Conservation (phyloP, 2,888 invertebrate genomes). For the Bembecia ichneumoniformis region DNA sequence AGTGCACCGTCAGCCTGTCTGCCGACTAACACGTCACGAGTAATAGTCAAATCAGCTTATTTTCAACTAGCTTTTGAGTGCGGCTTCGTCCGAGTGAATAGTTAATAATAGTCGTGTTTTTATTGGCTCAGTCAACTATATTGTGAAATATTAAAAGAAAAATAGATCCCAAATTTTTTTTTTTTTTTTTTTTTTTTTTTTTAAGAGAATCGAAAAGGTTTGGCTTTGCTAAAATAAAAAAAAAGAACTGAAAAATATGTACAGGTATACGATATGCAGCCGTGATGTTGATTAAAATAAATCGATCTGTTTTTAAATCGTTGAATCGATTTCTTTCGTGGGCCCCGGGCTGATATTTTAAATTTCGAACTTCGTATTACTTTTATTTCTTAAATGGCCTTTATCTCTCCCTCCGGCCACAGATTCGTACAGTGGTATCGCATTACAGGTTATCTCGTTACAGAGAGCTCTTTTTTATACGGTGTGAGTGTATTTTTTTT, state of each 20-base stretch:
- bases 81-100: too few relatives aligned
- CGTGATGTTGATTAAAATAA: neutral
- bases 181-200: too few relatives aligned
- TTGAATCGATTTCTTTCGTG: slow-evolving; percentile 27
- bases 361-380: slow-evolving; percentile 50
- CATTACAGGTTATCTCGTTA: slow-evolving; percentile 65
- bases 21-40: too few relatives aligned
- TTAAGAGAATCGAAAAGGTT: too few relatives aligned
- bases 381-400: slow-evolving; percentile 50
- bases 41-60: too few relatives aligned
- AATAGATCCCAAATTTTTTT: too few relatives aligned
- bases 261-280: neutral
- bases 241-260: neutral
- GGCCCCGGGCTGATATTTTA: slow-evolving; percentile 47
- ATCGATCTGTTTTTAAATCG: neutral
- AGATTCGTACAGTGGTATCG: slow-evolving; percentile 59
- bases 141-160: too few relatives aligned
- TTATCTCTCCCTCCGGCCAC: slow-evolving; percentile 58
- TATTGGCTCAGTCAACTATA: too few relatives aligned
- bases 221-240: too few relatives aligned
- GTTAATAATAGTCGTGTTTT: too few relatives aligned
- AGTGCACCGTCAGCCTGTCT: too few relatives aligned
- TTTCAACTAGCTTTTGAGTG: too few relatives aligned
- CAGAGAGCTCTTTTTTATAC: slow-evolving; percentile 41
- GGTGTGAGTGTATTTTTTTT: slow-evolving; percentile 21